Evolutionary conservation across 2,797 vertebrate genomes (phyloP), one percentile per base, ranked within the genome.

Genomic region (Enteromius radiatus): DNA sequence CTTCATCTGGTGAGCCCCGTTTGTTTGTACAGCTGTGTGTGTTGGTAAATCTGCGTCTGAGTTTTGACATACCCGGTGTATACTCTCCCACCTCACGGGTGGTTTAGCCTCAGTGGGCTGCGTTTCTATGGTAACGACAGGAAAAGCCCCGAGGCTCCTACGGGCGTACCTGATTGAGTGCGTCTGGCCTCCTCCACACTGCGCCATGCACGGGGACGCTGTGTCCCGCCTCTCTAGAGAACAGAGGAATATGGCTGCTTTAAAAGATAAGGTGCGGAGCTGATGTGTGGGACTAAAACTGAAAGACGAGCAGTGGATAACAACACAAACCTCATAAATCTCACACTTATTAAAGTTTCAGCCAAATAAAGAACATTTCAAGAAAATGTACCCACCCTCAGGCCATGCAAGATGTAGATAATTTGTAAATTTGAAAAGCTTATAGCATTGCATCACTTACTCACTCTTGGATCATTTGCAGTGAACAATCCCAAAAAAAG

Each of bases 1-100:
- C 90, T 98, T 98, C 85, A 98, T 98, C 94, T 98, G 97, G 97
- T 98, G 93, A 91, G 89, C 84, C 76, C 21, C 69, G n/a, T 15
- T 26, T 76, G 47, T 67, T 76, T 81, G 73, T 63, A 43, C 75
- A 78, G 69, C 70, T 52, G 64, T 21, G 1, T 85, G 28, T 79
- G 76, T 80, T 73, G 65, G 54, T 67, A 63, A 65, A 75, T 68
- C 64, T 54, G 43, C 3, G 6, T 80, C 63, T 56, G 33, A 76
- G 41, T 61, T 61, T 75, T 33, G 54, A 61, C 78, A 70, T 45
- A 80, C 31, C 26, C 15, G 45, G 54, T 47, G 26, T 54, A 45
- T 68, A 56, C 71, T 78, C 75, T 82, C 69, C 59, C 77, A 59
- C 43, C 19, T 81, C 41, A 43, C 5, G 52, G 33, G 49, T 76